A percentile compares a stretch with the other conserved stretches of the same genome.
Conservation (phyloP, 2,113 vertebrate species). For the Tragulus kanchil region DNA sequence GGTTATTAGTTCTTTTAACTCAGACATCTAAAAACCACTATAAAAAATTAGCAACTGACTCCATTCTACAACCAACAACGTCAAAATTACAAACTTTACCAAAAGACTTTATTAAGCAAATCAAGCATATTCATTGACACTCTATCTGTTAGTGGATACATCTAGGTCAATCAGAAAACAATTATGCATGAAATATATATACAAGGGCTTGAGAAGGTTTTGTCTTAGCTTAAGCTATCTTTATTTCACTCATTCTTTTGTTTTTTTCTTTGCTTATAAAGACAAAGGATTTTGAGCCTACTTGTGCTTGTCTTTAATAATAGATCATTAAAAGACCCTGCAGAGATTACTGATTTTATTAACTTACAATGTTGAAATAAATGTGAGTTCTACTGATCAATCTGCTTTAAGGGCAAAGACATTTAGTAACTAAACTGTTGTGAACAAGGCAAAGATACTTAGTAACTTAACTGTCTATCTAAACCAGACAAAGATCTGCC, state of each 20-base stretch:
- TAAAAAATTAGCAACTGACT: conserved; percentile 75
- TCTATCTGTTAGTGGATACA: background rate
- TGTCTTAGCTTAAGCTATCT: background rate
- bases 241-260: conserved; percentile 12
- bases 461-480: conserved; percentile 11
- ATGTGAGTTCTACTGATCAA: conserved; percentile 19
- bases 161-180: conserved; percentile 3
- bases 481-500: background rate
- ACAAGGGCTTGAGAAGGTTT: background rate
- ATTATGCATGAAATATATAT: background rate
- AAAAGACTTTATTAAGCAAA: conserved; percentile 15
- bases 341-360: background rate
- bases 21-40: conserved; percentile 62
- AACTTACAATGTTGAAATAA: background rate
- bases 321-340: background rate
- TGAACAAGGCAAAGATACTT: background rate
- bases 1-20: conserved; percentile 62
- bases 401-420: conserved; percentile 28
- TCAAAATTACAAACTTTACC: conserved; percentile 44
- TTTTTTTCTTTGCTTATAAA: background rate
- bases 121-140: background rate
- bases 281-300: background rate
- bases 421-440: background rate
- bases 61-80: conserved; percentile 70
- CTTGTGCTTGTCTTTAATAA: conserved; percentile 38